Base-by-base conservation (phyloP, 1,140 invertebrate genomes). In the Drosophila albomicans region DNA sequence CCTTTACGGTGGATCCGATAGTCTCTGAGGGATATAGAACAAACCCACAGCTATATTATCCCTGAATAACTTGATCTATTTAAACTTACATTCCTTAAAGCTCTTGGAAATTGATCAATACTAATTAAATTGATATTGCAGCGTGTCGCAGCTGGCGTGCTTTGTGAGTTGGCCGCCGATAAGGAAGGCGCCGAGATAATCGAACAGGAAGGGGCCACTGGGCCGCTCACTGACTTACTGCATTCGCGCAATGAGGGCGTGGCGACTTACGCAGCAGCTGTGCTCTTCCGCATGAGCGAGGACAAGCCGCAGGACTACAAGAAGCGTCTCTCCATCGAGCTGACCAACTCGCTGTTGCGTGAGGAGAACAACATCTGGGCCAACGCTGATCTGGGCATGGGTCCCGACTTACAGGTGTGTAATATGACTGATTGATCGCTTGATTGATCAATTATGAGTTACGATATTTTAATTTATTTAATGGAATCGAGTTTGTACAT, bases 221-320 rank as follows among this genome's bases (percentile, higher is more conserved):
- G 98, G 41, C 98, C 98, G 0, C 94, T 99, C 2, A 99, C 98
- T 0, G 98, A 99, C 92, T 93, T 99, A 8, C 94, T 99, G 45
- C 98, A 99, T 93, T 99, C 98, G 3, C 95, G 98, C 59, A 93
- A 94, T 93, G 91, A 93, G 94, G 94, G 96, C 79, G 94, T 96
- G 92, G 98, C 98, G n/a, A 99, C 98, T 0, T 99, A 99, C 91
- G 98, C 98, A 11, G 98, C 98, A 2, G 98, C 98, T 7, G 98
- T 99, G 20, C 94, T 99, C 48, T 99, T 99, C 95, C 96, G 98
- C 63, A 99, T 99, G 98, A 98, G 98, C 49, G 98, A 99, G 92
- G 98, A 99, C 91, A 99, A 99, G 93, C 98, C 98, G 8, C 97
- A 98, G 91, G 98, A 99, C 91, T 99, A 99, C 93, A 99, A 99